These are phyloP conservation scores for Habrosyne pyritoides DNA, from an alignment of 2,888 invertebrate species.

Conservation along the genomic window DNA sequence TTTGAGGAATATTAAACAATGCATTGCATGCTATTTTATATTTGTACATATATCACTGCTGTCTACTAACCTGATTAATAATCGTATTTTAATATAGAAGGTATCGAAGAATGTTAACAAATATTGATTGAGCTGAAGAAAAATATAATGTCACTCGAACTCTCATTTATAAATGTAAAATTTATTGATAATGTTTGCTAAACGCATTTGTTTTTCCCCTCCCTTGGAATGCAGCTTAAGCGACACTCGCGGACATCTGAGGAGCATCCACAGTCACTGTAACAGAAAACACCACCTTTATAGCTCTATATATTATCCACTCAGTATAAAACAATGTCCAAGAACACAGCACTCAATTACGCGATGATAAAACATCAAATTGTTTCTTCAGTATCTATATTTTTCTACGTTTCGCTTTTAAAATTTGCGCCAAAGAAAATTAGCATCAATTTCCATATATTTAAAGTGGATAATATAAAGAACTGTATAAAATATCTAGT, in stretches of 20 bases:
- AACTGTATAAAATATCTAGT: slow-evolving; percentile 42
- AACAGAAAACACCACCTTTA: slow-evolving; percentile 41
- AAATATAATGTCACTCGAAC: not conserved
- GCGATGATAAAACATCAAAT: not conserved
- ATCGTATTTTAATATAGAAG: too few relatives aligned
- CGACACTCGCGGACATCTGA: slow-evolving; percentile 60
- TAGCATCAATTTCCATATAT: not conserved
- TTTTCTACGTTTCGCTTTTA: not conserved
- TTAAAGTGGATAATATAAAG: slow-evolving; percentile 45
- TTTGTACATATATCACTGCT: slow-evolving; percentile 27
- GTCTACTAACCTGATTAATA: not conserved
- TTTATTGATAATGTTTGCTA: slow-evolving; percentile 23
- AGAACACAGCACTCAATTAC: slow-evolving; percentile 12
- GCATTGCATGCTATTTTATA: slow-evolving; percentile 50
- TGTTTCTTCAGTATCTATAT: not conserved
- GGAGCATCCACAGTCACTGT: slow-evolving; percentile 47
- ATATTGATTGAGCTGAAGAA: not conserved
- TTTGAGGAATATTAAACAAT: slow-evolving; percentile 63
- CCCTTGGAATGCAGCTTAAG: slow-evolving; percentile 80
- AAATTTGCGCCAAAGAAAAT: not conserved
- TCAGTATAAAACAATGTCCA: slow-evolving; percentile 23
- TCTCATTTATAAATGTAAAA: not conserved
- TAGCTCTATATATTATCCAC: slow-evolving; percentile 44
- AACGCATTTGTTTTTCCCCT: slow-evolving; percentile 44
- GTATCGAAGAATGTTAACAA: too few relatives aligned